Base-by-base conservation (phyloP, 2,888 invertebrate species). In the Gasteruption jaculator region DNA sequence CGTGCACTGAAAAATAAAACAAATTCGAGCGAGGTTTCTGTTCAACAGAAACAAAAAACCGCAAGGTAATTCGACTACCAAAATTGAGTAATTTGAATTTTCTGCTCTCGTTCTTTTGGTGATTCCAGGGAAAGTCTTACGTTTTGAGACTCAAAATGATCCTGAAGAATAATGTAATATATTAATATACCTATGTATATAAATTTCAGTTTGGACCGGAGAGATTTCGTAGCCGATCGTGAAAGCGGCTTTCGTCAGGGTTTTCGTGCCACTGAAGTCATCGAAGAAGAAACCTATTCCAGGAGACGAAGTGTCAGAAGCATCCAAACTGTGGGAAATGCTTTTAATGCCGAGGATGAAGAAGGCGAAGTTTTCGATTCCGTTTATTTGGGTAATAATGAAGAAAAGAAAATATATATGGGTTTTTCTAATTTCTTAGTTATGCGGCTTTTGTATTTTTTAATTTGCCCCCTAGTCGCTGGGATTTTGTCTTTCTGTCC, bases 311-410 rank as follows among this genome's bases (percentile, higher is more conserved):
- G 61, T 38, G 62, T 69, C 15, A 56, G 56, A 42, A 61, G 58
- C 34, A 65, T 71, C 34, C 68, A 69, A 48, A 56, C 62, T 6
- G 64, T 70, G 65, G 70, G 67, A 11, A 65, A 67, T 49, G 63
- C 61, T 3, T 71, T 71, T 37, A 61, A 55, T 29, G 65, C 58
- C 3, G 90, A 89, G 32, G 91, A 91, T 58, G 91, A 91, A 63
- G 88, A 88, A 53, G 87, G 85, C 30, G 90, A 91, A 63, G 74
- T 86, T 30, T 91, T 91, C 62, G 87, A 89, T 67, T 86, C 86
- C 51, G 85, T 85, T 35, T 88, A 84, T 62, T 74, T 91, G 48
- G 76, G 65, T 65, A 56, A n/a, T n/a, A n/a, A n/a, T n/a, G n/a
- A n/a, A 18, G 37, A 38, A 20, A 27, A 15, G n/a, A 7, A n/a